Evolutionary conservation across 2,888 invertebrate species (phyloP), one percentile per base, ranked within the genome.

Genomic region (Tiphia femorata): DNA sequence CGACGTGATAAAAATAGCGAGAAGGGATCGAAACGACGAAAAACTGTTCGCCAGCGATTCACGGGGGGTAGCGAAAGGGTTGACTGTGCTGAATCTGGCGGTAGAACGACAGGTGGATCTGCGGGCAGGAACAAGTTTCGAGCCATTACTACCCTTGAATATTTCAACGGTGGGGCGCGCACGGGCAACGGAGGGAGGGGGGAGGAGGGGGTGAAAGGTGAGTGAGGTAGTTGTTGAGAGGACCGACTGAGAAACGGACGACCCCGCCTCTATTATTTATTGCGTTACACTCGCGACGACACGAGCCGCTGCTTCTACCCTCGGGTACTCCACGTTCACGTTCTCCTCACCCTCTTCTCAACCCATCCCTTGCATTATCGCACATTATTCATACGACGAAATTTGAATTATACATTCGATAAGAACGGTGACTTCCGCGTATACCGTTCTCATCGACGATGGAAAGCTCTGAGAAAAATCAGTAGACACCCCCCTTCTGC

Each of bases 381-480:
- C 74, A 62, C 72, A 77, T 80, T 79, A 80, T 80, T 79, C 77
- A 76, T 77, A 73, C 72, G 66, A 62, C 67, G 72, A 76, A 79
- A 77, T 77, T 75, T 79, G 64, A 72, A 79, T 79, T 76, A 79
- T 71, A 76, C 74, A 78, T 77, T 72, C 72, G 71, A 79, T 73
- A 71, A 67, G 63, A n/a, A n/a, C n/a, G n/a, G n/a, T n/a, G n/a
- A n/a, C n/a, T n/a, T n/a, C n/a, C n/a, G n/a, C n/a, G n/a, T n/a
- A n/a, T n/a, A n/a, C n/a, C n/a, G n/a, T n/a, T n/a, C n/a, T n/a
- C n/a, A n/a, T n/a, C n/a, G n/a, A n/a, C n/a, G n/a, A n/a, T n/a
- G n/a, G n/a, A n/a, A n/a, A n/a, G n/a, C n/a, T n/a, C n/a, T n/a
- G n/a, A n/a, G n/a, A n/a, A n/a, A n/a, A n/a, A n/a, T n/a, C n/a